Evolutionary conservation across 2,797 vertebrate genomes (phyloP).

Genomic region (Eleutherodactylus coqui): DNA sequence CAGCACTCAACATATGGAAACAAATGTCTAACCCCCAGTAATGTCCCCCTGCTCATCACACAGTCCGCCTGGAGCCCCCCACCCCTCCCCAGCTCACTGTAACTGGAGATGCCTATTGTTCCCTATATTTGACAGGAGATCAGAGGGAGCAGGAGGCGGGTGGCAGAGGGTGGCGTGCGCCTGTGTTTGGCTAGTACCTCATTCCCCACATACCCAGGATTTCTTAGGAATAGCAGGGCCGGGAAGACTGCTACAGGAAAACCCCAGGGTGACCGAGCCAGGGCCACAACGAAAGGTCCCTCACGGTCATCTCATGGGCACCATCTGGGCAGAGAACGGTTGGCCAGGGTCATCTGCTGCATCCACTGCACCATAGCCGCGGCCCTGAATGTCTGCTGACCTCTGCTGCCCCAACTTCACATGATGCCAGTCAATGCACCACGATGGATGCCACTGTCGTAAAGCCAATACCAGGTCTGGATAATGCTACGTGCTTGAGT

Average conservation of each 20-base stretch:
- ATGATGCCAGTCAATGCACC: no score
- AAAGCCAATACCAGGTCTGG: no score
- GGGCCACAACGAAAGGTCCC: not conserved
- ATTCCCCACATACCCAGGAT: slow-evolving; percentile 50
- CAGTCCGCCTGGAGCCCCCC: not conserved
- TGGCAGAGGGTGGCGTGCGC: slow-evolving; percentile 42
- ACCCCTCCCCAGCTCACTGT: slow-evolving; percentile 25
- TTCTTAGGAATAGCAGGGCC: slow-evolving; percentile 28
- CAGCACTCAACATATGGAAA: slow-evolving; percentile 38
- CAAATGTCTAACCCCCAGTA: slow-evolving; percentile 46
- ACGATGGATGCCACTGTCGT: no score
- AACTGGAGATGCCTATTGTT: slow-evolving; percentile 57
- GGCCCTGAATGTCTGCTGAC: no score
- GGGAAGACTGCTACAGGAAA: slow-evolving; percentile 19
- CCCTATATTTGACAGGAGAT: slow-evolving; percentile 57
- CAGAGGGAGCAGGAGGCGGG: slow-evolving; percentile 36
- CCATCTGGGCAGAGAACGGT: not conserved
- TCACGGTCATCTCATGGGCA: not conserved
- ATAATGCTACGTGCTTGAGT: no score
- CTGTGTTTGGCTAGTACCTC: slow-evolving; percentile 53
- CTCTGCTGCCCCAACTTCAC: no score
- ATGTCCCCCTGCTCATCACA: not conserved
- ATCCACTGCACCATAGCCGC: no score
- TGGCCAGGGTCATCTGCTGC: no score
- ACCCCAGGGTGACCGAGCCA: not conserved